These are phyloP conservation scores for Ceratina calcarata DNA, from an alignment of 1,140 invertebrate genomes.

Conservation along the genomic window DNA sequence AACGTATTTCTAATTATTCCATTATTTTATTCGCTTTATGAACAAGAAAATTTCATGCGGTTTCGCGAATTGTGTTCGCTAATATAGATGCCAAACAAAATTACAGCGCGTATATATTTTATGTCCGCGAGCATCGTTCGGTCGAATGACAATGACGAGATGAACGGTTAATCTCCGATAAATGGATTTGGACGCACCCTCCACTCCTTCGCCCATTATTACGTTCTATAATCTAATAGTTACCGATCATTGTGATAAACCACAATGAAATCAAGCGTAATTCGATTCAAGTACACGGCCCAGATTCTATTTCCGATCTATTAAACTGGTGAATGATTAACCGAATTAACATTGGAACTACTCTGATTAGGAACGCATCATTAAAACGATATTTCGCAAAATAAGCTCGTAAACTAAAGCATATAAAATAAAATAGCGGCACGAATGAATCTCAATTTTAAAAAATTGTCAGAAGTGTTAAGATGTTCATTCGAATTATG, in stretches of 20 bases:
- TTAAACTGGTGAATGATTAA: background rate
- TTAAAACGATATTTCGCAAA: no score
- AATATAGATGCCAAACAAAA: background rate
- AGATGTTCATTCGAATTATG: no score
- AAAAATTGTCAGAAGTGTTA: no score
- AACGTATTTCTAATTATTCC: no score
- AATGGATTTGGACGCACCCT: background rate
- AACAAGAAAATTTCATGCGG: background rate
- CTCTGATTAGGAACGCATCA: no score
- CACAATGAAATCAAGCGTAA: background rate
- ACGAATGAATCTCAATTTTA: no score
- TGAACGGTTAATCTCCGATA: background rate
- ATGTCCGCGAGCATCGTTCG: background rate
- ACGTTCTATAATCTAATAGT: slow-evolving; percentile 2
- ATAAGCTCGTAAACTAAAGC: no score
- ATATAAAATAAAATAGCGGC: no score
- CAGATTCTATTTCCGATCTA: background rate
- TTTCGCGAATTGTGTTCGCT: background rate
- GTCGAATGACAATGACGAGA: background rate
- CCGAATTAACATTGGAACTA: background rate
- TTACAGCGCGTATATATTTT: background rate
- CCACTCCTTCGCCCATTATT: background rate
- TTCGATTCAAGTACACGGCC: background rate
- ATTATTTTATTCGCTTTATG: no score
- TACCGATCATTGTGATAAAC: background rate